phyloP scores from a whole-genome alignment of 2,113 vertebrate species.

The Phylloscopus whistleri region DNA sequence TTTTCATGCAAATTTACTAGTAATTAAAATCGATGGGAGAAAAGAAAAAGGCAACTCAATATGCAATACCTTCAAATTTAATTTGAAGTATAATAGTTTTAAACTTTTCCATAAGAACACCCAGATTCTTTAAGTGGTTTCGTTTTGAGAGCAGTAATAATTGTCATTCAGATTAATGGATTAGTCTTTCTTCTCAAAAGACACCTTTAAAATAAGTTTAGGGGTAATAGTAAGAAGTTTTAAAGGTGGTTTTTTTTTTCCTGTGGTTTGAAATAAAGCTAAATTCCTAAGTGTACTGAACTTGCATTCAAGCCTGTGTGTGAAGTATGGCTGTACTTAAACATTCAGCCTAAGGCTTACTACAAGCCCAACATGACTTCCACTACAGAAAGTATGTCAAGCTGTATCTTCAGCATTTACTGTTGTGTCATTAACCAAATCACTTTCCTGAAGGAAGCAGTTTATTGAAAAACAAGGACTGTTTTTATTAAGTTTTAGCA shows the following conservation, averaged over 20 bases:
- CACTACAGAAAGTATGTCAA: background rate
- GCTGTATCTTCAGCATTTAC: background rate
- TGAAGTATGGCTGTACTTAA: background rate
- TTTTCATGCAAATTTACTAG: conserved; percentile 65
- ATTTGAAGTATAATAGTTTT: conserved; percentile 46
- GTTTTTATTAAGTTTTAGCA: background rate
- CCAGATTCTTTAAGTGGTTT: conserved; percentile 35
- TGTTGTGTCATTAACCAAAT: background rate
- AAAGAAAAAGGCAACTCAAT: conserved; percentile 48
- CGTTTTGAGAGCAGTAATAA: conserved; percentile 23
- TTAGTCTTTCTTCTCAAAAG: conserved; percentile 34
- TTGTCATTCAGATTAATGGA: conserved; percentile 51
- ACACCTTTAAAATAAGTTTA: conserved; percentile 18
- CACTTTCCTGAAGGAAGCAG: background rate
- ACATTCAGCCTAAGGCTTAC: background rate
- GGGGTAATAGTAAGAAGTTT: background rate
- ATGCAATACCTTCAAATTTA: conserved; percentile 40
- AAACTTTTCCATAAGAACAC: conserved; percentile 38
- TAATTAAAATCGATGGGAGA: conserved; percentile 62
- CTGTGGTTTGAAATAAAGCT: background rate
- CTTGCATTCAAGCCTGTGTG: background rate
- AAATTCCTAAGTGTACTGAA: background rate
- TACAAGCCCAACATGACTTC: background rate
- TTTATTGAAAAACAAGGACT: background rate
- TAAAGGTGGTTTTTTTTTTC: background rate